Conservation (phyloP, 2,888 invertebrate genomes). For the Limnephilus auricula region DNA sequence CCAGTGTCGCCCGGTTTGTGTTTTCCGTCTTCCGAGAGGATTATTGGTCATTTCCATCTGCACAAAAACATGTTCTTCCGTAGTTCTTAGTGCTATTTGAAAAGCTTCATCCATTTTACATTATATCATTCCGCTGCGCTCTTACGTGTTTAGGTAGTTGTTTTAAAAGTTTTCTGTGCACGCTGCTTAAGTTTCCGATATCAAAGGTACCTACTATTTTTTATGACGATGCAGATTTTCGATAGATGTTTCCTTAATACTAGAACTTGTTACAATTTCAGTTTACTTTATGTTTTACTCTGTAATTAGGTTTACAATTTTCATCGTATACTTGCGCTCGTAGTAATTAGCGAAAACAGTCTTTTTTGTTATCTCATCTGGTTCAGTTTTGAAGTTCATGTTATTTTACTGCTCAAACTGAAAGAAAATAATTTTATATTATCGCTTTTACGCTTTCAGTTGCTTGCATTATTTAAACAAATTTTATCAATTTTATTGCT, state of each 20-base stretch:
- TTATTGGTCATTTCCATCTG: not conserved
- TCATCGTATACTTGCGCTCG: not conserved
- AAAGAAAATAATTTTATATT: not conserved
- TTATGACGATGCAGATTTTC: not conserved
- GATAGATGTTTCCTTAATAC: not conserved
- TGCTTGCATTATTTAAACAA: not conserved
- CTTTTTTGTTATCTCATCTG: not conserved
- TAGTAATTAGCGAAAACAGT: not conserved
- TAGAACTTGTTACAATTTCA: not conserved
- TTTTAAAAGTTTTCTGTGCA: not conserved
- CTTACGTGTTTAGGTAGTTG: not conserved
- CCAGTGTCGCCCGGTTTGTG: constrained; percentile 12
- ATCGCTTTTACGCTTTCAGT: not conserved
- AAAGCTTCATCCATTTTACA: not conserved
- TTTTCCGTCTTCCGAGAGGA: constrained; percentile 13
- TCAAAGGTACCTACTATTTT: not conserved
- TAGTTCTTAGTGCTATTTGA: not conserved
- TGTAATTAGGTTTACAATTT: not conserved
- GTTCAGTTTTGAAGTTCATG: not conserved
- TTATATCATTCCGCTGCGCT: not conserved
- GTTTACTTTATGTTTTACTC: not conserved
- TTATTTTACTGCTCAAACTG: not conserved
- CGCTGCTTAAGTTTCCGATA: constrained; percentile 2
- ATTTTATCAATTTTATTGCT: not conserved
- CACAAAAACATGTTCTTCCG: not conserved